These are phyloP conservation scores for Mirza zaza DNA, from an alignment of 2,113 vertebrate species.

Conservation along the genomic window DNA sequence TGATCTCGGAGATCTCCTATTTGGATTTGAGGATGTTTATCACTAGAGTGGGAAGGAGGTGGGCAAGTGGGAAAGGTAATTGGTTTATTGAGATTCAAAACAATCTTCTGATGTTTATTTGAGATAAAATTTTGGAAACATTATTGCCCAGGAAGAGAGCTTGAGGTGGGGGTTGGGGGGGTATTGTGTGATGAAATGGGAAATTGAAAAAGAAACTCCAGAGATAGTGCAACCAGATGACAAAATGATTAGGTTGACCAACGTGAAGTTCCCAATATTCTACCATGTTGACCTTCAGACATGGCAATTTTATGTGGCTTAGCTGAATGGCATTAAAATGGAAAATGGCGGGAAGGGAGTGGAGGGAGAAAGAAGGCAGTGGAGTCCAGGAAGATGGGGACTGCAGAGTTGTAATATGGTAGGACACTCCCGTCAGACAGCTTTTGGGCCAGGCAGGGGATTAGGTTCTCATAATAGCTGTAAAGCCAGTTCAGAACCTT, in stretches of 20 bases:
- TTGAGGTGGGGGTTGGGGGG: neutral
- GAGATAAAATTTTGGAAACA: neutral
- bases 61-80: neutral
- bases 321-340: neutral
- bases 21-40: neutral
- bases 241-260: neutral
- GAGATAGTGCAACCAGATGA: neutral
- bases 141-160: neutral
- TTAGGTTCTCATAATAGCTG: neutral
- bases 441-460: neutral
- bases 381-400: neutral
- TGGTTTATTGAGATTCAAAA: neutral
- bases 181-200: neutral
- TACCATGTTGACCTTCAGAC: neutral
- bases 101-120: neutral
- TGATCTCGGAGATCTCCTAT: neutral
- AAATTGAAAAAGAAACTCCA: neutral
- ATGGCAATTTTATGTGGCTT: neutral
- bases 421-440: neutral
- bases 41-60: neutral
- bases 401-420: rapidly evolving
- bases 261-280: neutral
- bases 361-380: too few species aligned
- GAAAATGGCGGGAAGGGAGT: neutral
- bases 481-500: neutral